Evolutionary conservation across 2,888 invertebrate genomes (phyloP).

Genomic region (Calliscelio sp.): DNA sequence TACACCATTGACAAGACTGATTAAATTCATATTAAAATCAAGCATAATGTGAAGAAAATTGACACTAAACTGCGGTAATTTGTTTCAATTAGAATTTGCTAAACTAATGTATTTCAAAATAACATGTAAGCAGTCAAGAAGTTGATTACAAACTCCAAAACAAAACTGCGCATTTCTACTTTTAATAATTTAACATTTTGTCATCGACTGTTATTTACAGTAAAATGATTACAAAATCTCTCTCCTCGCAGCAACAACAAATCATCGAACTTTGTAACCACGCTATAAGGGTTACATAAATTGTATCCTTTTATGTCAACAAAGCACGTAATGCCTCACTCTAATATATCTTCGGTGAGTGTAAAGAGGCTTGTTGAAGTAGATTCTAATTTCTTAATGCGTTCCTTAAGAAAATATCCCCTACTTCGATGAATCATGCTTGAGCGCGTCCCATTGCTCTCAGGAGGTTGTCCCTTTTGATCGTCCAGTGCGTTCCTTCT

Average conservation of each 20-base stretch:
- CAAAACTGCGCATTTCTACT: too few species aligned
- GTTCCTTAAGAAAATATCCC: conserved; percentile 67
- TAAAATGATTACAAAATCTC: conserved; percentile 21
- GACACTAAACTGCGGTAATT: conserved; percentile 30
- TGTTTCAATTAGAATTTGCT: conserved; percentile 27
- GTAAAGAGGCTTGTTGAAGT: conserved; percentile 65
- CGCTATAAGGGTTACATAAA: conserved; percentile 36
- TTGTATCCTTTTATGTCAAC: conserved; percentile 50
- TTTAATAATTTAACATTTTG: conserved; percentile 21
- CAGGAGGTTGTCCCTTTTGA: conserved; percentile 84
- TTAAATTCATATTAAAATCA: conserved; percentile 52
- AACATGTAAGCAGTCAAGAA: conserved; percentile 7
- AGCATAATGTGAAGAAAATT: conserved; percentile 33
- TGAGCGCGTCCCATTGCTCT: conserved; percentile 75
- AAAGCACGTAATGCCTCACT: conserved; percentile 23
- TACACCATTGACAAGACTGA: conserved; percentile 47
- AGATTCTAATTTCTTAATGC: conserved; percentile 69
- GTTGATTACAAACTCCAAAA: neutral
- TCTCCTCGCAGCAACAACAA: conserved; percentile 7
- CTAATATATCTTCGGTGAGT: conserved; percentile 53
- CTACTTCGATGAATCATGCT: conserved; percentile 81
- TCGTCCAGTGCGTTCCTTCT: conserved; percentile 84
- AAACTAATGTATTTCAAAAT: conserved; percentile 17
- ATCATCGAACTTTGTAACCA: conserved; percentile 20
- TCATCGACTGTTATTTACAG: conserved; percentile 9